Base-by-base conservation (phyloP, 2,888 invertebrate species). In the Stegophylla sp. region DNA sequence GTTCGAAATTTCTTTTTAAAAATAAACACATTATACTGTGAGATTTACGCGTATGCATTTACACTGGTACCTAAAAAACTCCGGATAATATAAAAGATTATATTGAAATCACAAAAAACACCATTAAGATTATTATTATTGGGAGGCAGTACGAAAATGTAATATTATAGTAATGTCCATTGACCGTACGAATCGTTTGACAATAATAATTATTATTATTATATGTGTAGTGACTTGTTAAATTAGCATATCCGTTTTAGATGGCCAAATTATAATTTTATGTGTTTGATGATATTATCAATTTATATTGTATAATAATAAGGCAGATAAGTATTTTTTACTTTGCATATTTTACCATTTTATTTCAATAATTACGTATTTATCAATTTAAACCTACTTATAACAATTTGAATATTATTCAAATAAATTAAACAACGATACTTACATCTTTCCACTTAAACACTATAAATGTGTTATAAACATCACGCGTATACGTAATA, bases 161-260 rank as follows among this genome's bases (percentile, higher is more conserved):
- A 34, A 34, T 34, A 34, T 34, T 34, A 7, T 7, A 5, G 4
- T 3, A 34, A 5, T 48, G n/a, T 12, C 51, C 34, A 34, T 28
- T 69, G 28, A 28, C 69, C 28, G 43, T 26, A n/a, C 71, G 41
- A 72, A 41, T 69, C 48, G 48, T 51, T 69, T 69, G 48, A 72
- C 71, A 72, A 53, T 41, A 51, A 61, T 61, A 61, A 26, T n/a
- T n/a, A n/a, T n/a, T n/a, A n/a, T n/a, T n/a, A n/a, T n/a, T n/a
- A n/a, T n/a, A n/a, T n/a, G n/a, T n/a, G n/a, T n/a, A 61, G 73
- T 61, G 45, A 45, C 59, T 48, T 17, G 61, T 61, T 45, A 28
- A 73, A 73, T 73, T 73, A 73, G 59, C 73, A 73, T 73, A 73
- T 73, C 45, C 59, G 28, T 73, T 73, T 73, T 73, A 59, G 73